Evolutionary conservation across 2,797 vertebrate genomes (phyloP).

Genomic region (Phaenicophaeus curvirostris): DNA sequence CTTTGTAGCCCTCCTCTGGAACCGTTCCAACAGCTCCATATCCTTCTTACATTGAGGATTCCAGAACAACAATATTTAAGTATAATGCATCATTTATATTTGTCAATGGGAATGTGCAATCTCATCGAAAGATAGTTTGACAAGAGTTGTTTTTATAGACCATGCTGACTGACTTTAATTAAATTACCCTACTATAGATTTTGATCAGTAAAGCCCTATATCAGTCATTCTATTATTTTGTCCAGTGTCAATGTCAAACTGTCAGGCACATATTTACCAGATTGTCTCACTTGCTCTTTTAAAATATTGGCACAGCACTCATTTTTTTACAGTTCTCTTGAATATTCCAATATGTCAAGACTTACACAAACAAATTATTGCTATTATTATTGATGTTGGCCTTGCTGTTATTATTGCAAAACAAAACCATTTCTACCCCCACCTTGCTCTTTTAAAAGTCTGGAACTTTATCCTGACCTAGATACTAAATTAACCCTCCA

Average conservation of each 20-base stretch:
- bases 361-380: too few species aligned
- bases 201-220: conserved; percentile 2
- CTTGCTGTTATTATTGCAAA: too few species aligned
- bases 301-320: neutral
- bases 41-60: too few species aligned
- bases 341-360: neutral
- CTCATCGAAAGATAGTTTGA: neutral
- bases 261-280: neutral
- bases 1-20: too few species aligned
- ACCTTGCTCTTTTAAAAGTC: neutral
- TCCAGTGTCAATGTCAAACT: conserved; percentile 18
- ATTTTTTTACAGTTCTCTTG: neutral
- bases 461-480: neutral
- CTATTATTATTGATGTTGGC: too few species aligned
- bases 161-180: neutral
- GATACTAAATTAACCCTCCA: neutral
- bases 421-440: neutral
- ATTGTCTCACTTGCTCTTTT: neutral
- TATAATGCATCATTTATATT: neutral
- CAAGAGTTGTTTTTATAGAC: conserved; percentile 41
- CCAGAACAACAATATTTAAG: neutral
- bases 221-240: conserved; percentile 26
- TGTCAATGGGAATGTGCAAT: neutral
- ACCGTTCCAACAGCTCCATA: too few species aligned
- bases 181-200: conserved; percentile 10